These are phyloP conservation scores for Cranoglanis bouderius DNA, from an alignment of 2,113 vertebrate genomes.

Conservation along the genomic window DNA sequence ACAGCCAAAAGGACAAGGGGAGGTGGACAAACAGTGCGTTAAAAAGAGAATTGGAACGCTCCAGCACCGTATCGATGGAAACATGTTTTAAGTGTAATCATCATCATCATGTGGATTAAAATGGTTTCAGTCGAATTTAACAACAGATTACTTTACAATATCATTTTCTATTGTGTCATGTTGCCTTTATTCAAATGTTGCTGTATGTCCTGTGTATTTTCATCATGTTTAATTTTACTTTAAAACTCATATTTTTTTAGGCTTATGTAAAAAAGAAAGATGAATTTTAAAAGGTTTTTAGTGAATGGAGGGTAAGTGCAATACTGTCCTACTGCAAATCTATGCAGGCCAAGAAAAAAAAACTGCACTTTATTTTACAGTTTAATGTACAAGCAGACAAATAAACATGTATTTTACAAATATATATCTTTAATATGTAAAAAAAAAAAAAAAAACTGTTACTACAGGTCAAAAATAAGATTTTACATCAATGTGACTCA, in stretches of 20 bases:
- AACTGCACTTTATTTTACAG: constrained; percentile 78
- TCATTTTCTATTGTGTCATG: constrained; percentile 60
- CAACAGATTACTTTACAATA: constrained; percentile 60
- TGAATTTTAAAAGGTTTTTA: constrained; percentile 49
- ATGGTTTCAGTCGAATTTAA: constrained; percentile 69
- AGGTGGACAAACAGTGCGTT: not conserved
- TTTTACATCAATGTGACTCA: constrained; percentile 64
- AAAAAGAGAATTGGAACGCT: constrained; percentile 7
- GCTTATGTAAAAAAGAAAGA: constrained; percentile 36
- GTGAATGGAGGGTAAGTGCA: constrained; percentile 68
- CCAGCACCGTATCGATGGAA: not conserved
- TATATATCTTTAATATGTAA: constrained; percentile 59
- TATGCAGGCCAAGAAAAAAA: constrained; percentile 81
- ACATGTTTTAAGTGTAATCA: not conserved
- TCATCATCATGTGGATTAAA: constrained; percentile 60
- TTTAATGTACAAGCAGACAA: constrained; percentile 77
- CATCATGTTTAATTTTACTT: not conserved
- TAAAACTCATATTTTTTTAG: not conserved
- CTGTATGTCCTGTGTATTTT: constrained; percentile 38
- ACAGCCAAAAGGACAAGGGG: not conserved
- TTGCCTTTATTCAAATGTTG: constrained; percentile 73
- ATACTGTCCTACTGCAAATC: constrained; percentile 77
- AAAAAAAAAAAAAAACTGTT: constrained; percentile 65
- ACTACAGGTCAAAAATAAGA: constrained; percentile 58
- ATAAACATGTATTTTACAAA: constrained; percentile 73